Conservation (phyloP, 37 sponge, comb jelly and placozoan species). For the Ianthella basta region DNA sequence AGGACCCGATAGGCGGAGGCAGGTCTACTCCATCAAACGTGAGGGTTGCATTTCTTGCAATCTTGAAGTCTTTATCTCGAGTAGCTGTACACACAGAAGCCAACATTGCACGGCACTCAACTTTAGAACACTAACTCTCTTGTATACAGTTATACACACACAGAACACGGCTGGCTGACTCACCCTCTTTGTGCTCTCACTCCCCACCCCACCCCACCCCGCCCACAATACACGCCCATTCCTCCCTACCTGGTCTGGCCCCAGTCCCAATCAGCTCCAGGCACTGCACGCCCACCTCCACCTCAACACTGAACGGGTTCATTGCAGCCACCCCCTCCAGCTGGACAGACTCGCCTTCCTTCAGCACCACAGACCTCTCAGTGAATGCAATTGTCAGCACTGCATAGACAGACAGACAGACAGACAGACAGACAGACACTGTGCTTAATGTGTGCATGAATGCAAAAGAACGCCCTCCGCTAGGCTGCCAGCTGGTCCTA, state of each 20-base stretch:
- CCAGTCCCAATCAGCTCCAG: not conserved
- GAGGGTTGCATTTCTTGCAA: not conserved
- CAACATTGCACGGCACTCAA: no score
- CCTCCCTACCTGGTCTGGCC: not conserved
- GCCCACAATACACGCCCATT: not conserved
- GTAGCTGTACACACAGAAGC: not conserved
- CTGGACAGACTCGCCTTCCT: not conserved
- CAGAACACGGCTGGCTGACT: no score
- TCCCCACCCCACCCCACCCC: no score
- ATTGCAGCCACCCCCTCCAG: not conserved
- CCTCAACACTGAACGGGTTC: not conserved
- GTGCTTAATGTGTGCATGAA: no score
- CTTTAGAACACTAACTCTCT: no score
- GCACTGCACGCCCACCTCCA: slow-evolving; percentile 9
- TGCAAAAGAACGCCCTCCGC: no score
- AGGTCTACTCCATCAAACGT: not conserved
- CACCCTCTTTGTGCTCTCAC: no score
- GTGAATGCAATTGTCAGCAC: slow-evolving; percentile 1
- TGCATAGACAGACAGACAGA: not conserved
- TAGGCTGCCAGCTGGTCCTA: no score
- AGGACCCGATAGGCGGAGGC: not conserved
- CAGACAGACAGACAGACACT: no score
- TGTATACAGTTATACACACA: no score
- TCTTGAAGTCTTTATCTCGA: no score
- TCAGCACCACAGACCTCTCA: not conserved